These are phyloP conservation scores for Stichopus chloronotus DNA, from an alignment of 35 echinoderm and acorn worm genomes.

Conservation along the genomic window DNA sequence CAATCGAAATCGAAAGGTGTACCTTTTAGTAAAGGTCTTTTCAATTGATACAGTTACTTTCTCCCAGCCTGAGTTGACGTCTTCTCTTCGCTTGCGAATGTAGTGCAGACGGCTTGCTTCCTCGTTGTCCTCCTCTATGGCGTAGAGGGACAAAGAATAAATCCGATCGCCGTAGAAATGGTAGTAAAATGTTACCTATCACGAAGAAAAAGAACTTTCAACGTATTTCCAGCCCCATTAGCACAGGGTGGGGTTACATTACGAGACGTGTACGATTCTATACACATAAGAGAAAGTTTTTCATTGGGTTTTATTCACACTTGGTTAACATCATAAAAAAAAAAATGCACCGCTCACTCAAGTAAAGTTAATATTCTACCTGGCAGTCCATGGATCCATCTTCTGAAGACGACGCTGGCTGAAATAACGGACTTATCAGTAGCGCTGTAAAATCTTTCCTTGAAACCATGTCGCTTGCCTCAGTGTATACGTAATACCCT, in stretches of 20 bases:
- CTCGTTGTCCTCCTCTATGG: background rate
- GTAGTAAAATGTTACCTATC: conserved; percentile 1
- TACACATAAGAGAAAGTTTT: no score
- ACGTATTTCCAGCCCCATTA: no score
- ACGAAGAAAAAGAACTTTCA: background rate
- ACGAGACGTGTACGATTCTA: no score
- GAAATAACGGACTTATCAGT: background rate
- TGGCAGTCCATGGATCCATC: background rate
- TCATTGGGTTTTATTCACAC: no score
- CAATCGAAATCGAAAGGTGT: background rate
- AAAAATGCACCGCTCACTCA: background rate
- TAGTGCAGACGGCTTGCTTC: background rate
- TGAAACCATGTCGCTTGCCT: background rate
- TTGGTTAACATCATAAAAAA: no score
- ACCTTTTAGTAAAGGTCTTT: conserved; percentile 6
- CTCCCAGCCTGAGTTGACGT: background rate
- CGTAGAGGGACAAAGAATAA: background rate
- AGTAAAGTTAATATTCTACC: background rate
- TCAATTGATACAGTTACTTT: background rate
- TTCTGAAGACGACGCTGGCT: background rate
- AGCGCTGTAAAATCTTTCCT: background rate
- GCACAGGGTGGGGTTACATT: no score
- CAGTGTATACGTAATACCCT: background rate
- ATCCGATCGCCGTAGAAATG: background rate
- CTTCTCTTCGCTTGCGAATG: background rate